phyloP scores from a whole-genome alignment of 1,140 invertebrate species.

The Thaumatotibia leucotreta region DNA sequence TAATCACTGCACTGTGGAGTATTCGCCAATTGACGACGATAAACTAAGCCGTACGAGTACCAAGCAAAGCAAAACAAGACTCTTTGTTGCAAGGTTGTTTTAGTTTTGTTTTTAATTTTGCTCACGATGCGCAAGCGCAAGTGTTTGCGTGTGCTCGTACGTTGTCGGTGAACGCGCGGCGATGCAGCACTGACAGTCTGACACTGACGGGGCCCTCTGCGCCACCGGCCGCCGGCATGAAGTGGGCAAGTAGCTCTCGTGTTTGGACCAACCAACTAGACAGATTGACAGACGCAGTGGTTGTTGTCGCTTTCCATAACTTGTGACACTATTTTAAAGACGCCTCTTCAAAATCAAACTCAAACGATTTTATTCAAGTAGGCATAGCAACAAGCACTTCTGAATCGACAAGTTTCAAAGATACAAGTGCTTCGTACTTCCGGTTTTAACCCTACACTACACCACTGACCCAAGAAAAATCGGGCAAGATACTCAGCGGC shows the following conservation, averaged over 20 bases:
- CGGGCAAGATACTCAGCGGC: no score
- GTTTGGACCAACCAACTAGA: conserved; percentile 23
- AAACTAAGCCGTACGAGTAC: not conserved
- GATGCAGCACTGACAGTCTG: conserved; percentile 30
- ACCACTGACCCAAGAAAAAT: no score
- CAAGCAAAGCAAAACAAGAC: not conserved
- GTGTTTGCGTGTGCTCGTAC: conserved; percentile 17
- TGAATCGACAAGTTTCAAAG: no score
- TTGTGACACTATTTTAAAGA: conserved; percentile 36
- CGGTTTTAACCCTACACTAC: no score
- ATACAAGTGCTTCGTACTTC: no score
- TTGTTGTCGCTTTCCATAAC: conserved; percentile 51
- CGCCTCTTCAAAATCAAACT: no score
- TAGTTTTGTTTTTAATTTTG: conserved; percentile 5
- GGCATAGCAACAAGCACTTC: no score
- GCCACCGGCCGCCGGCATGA: not conserved
- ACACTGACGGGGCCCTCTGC: not conserved
- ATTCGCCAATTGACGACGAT: not conserved
- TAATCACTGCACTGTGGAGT: not conserved
- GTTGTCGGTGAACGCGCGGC: conserved; percentile 31
- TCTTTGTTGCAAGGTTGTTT: not conserved
- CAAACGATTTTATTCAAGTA: no score
- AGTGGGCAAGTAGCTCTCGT: conserved; percentile 20
- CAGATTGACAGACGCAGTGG: conserved; percentile 36
- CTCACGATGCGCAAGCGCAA: conserved; percentile 25